Conservation (phyloP, 2,113 vertebrate species). For the Puffinus mauretanicus region DNA sequence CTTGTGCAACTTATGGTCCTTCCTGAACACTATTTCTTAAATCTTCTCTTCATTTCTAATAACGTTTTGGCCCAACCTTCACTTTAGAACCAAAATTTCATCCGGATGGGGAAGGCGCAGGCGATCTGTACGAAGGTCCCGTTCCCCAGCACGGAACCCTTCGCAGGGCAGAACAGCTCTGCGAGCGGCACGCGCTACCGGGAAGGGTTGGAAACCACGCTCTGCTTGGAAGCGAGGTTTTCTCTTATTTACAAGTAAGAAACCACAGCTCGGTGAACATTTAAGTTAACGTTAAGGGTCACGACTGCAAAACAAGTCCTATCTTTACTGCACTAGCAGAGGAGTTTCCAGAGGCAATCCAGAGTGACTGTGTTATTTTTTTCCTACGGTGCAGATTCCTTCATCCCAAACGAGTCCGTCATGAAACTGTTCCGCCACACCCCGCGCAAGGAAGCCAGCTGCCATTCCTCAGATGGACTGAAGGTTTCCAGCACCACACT, state of each 20-base stretch:
- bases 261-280: accelerated
- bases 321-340: not conserved
- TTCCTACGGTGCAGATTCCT: not conserved
- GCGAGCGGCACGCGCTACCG: accelerated
- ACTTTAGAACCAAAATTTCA: not conserved
- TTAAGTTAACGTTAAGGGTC: not conserved
- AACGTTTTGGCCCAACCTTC: not conserved
- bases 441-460: not conserved
- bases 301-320: not conserved
- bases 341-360: not conserved
- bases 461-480: accelerated
- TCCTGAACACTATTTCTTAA: not conserved
- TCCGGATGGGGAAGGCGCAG: accelerated
- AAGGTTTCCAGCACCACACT: not conserved
- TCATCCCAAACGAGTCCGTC: not conserved
- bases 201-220: not conserved
- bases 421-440: not conserved
- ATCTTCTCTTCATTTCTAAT: not conserved
- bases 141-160: not conserved
- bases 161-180: not conserved
- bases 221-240: not conserved
- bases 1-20: too few species aligned
- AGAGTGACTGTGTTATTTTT: not conserved
- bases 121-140: accelerated
- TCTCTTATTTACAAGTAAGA: not conserved